Conservation (phyloP, 2,113 vertebrate species). For the Microcebus griseorufus region DNA sequence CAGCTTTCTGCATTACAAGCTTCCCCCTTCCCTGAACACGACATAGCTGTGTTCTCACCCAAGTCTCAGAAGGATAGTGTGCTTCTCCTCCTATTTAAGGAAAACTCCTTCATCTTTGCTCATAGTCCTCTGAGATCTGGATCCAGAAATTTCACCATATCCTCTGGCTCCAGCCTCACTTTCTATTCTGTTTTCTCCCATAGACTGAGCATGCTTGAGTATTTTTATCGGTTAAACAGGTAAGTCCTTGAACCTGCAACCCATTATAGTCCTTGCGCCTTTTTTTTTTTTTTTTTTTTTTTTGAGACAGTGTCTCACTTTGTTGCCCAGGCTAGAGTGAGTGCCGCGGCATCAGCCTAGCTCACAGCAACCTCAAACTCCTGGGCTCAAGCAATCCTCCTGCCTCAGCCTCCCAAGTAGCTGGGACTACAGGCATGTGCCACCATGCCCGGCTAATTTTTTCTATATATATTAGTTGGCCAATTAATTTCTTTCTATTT, state of each 20-base stretch:
- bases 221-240: background rate
- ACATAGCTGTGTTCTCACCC: background rate
- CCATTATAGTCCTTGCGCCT: background rate
- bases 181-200: background rate
- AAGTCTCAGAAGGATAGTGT: background rate
- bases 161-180: background rate
- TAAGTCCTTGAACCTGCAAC: background rate
- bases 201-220: background rate
- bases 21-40: background rate
- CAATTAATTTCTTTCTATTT: too few species aligned
- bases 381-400: too few species aligned
- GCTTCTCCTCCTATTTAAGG: background rate
- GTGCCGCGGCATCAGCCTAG: too few species aligned
- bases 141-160: background rate
- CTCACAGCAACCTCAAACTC: too few species aligned
- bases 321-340: too few species aligned
- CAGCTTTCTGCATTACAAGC: background rate
- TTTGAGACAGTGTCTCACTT: too few species aligned
- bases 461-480: too few species aligned
- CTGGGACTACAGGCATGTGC: too few species aligned
- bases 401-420: too few species aligned
- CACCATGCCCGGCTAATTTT: too few species aligned
- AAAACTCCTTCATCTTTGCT: background rate
- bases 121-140: background rate
- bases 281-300: background rate